Base-by-base conservation (phyloP, 2,888 invertebrate genomes). In the Allolobophora icterica region DNA sequence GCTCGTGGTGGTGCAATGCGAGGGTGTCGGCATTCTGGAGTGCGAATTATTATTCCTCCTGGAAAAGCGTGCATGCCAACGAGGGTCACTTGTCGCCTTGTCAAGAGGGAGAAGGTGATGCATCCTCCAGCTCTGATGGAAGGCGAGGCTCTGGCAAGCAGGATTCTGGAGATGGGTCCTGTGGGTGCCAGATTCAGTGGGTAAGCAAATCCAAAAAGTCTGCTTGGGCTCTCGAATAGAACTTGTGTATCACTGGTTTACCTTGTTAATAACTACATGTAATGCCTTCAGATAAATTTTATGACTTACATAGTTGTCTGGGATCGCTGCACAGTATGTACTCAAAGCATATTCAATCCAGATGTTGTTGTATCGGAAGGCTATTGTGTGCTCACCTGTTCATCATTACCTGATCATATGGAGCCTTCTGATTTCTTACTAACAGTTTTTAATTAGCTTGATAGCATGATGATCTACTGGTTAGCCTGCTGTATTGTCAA, bases 81-180 rank as follows among this genome's bases (percentile, higher is more conserved):
- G 93, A 97, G 99, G 93, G 98, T 99, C 92, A 99, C 99, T 90
- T 99, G 99, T 96, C 97, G 99, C 95, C 99, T 99, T 95, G 97
- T 96, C 90, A 97, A 97, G 94, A 96, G 97, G 94, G 97, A 97
- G 94, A 97, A 97, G 95, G 96, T 97, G 89, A 97, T 98, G 94
- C 98, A 99, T 96, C 99, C 99, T 94, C 99, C 99, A 3, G 99
- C 99, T 6, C 96, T 99, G 92, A 99, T 99, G 98, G 99, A 99
- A 95, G 99, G 99, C 34, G 99, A 99, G 95, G 99, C 99, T 6
- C 96, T 99, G 92, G 99, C 99, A 0, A 97, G 98, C 92, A 96
- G 99, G 92, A 98, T 99, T 87, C 96, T 99, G 90, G 99, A 99
- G 95, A 97, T 99, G 96, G 99, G 99, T 91, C 99, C 99, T 15